Percentiles rank a stretch among this genome's conserved stretches.
Conservation (phyloP, 2,797 vertebrate genomes). For the Pseudomugil tenellus region DNA sequence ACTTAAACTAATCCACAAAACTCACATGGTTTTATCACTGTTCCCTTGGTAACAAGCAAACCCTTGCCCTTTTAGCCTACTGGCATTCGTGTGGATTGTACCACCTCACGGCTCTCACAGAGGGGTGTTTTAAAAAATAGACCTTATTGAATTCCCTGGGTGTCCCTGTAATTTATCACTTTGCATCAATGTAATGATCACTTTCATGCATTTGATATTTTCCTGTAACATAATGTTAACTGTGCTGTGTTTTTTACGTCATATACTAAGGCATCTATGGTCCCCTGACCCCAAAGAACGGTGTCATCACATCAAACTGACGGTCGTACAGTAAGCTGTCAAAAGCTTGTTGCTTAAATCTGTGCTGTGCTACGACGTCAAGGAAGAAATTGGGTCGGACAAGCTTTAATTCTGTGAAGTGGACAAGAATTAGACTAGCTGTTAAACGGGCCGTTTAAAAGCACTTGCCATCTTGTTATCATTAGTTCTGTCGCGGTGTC, state of each 20-base stretch:
- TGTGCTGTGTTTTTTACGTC: fast-evolving
- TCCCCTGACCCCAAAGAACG: slow-evolving; percentile 5
- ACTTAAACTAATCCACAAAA: slow-evolving; percentile 52
- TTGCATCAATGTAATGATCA: fast-evolving
- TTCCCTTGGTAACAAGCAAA: slow-evolving; percentile 85
- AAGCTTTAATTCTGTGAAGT: slow-evolving; percentile 9
- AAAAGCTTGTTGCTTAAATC: slow-evolving; percentile 87
- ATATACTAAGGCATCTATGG: background rate
- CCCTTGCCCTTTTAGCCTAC: slow-evolving; percentile 82
- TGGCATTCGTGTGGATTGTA: slow-evolving; percentile 78
- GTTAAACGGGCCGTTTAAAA: slow-evolving; percentile 13
- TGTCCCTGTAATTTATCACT: background rate
- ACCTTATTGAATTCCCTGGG: background rate
- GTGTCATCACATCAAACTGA: slow-evolving; percentile 51
- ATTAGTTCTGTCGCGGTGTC: slow-evolving; percentile 46
- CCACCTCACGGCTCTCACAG: slow-evolving; percentile 49
- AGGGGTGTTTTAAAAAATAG: slow-evolving; percentile 13
- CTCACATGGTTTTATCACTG: slow-evolving; percentile 73
- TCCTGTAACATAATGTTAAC: fast-evolving
- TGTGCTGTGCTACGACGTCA: slow-evolving; percentile 74
- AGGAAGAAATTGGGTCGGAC: slow-evolving; percentile 51
- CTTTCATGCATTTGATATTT: fast-evolving
- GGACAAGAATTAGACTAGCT: background rate
- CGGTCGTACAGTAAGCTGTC: slow-evolving; percentile 82
- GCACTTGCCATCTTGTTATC: slow-evolving; percentile 61